Conservation (phyloP, 2,888 invertebrate species). For the Torymus aiolomorphi region DNA sequence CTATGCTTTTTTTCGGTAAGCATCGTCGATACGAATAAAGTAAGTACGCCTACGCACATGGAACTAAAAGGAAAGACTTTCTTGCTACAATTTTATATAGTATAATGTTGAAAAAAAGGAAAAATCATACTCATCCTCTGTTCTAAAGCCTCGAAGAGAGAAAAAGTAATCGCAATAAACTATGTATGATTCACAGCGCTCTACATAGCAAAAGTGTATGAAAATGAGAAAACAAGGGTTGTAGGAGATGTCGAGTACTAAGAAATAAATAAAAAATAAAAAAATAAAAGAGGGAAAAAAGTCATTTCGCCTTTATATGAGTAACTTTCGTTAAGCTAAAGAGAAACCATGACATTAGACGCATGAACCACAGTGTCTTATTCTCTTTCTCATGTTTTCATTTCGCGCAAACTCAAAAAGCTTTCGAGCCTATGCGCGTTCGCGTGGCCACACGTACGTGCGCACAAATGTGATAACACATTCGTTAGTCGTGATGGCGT, state of each 20-base stretch:
- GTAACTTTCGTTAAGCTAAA: conserved; percentile 61
- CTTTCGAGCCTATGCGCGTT: neutral
- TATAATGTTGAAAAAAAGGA: conserved; percentile 12
- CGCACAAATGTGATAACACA: conserved; percentile 6
- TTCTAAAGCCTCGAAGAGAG: conserved; percentile 44
- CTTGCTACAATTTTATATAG: conserved; percentile 25
- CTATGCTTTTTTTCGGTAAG: conserved; percentile 24
- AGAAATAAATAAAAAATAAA: conserved; percentile 48
- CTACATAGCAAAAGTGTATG: conserved; percentile 18
- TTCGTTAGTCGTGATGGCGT: conserved; percentile 20
- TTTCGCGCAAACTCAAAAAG: conserved; percentile 37
- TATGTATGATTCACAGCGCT: conserved; percentile 35
- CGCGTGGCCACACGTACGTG: neutral
- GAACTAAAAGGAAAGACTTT: conserved; percentile 37
- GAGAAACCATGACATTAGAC: conserved; percentile 69
- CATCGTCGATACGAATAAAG: conserved; percentile 40
- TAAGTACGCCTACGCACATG: conserved; percentile 53
- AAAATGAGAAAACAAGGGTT: conserved; percentile 31
- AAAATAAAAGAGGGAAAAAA: conserved; percentile 39
- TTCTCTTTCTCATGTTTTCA: conserved; percentile 22
- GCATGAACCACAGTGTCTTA: conserved; percentile 47
- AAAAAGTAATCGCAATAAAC: conserved; percentile 43
- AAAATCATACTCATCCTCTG: conserved; percentile 18
- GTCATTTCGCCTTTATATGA: conserved; percentile 27
- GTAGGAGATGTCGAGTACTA: conserved; percentile 36